Evolutionary conservation across 2,888 invertebrate species (phyloP).

Genomic region (Ochropacha duplaris): DNA sequence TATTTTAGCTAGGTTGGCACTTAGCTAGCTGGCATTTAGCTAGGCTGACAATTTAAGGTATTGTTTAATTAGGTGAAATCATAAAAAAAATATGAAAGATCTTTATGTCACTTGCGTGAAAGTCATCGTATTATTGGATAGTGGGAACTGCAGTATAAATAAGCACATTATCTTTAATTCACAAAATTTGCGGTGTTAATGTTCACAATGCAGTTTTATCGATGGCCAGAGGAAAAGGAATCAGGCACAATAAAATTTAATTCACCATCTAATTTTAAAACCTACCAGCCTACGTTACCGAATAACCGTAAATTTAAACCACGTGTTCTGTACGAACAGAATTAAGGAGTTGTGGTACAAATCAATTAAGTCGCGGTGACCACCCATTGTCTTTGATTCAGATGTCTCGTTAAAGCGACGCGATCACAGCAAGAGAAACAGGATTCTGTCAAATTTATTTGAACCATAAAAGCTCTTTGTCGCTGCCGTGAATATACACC

Average conservation of each 20-base stretch:
- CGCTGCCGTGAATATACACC: slow-evolving; percentile 39
- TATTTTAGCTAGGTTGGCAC: neutral
- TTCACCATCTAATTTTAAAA: slow-evolving; percentile 22
- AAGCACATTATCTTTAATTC: neutral
- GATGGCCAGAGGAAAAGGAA: slow-evolving; percentile 28
- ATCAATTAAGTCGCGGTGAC: slow-evolving; percentile 57
- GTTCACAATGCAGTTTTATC: slow-evolving; percentile 16
- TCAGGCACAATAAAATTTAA: slow-evolving; percentile 24
- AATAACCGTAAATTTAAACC: slow-evolving; percentile 22
- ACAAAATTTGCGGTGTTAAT: slow-evolving; percentile 3
- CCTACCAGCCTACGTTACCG: slow-evolving; percentile 22
- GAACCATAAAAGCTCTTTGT: slow-evolving; percentile 59
- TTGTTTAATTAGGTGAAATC: neutral
- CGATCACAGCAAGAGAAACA: slow-evolving; percentile 44
- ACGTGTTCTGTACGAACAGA: slow-evolving; percentile 20
- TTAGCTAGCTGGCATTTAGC: no score
- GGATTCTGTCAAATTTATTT: slow-evolving; percentile 65
- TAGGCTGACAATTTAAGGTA: neutral
- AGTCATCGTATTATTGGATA: neutral
- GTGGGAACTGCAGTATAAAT: neutral
- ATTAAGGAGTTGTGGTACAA: slow-evolving; percentile 39
- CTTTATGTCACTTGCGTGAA: no score
- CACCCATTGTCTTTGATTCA: slow-evolving; percentile 71
- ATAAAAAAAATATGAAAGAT: no score
- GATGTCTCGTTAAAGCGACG: slow-evolving; percentile 64